Conservation (phyloP, 2,113 vertebrate genomes). For the Bubo bubo region DNA sequence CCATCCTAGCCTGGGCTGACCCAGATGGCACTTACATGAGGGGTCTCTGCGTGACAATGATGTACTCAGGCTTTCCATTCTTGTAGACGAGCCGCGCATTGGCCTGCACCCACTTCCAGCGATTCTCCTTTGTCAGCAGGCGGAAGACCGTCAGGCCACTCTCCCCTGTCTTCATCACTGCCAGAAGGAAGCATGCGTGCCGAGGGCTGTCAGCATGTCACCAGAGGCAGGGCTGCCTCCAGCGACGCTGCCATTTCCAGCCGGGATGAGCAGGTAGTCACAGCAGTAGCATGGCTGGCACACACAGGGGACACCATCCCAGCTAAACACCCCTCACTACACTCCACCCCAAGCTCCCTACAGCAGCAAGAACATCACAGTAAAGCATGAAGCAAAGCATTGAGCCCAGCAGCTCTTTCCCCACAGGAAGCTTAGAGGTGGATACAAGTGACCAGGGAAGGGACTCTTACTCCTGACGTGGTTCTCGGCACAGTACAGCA, state of each 20-base stretch:
- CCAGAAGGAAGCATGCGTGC: accelerated
- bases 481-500: constrained; percentile 47
- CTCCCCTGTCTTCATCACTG: constrained; percentile 45
- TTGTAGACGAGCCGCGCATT: background rate
- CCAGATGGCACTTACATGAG: constrained; percentile 44
- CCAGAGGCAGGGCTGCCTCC: background rate
- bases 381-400: background rate
- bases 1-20: background rate
- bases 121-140: constrained; percentile 38
- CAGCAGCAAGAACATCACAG: background rate
- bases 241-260: accelerated
- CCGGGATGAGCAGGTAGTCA: background rate
- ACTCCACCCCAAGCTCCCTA: background rate
- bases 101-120: constrained; percentile 62
- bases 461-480: constrained; percentile 27
- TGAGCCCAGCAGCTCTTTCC: too few species aligned
- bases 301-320: background rate
- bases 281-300: background rate
- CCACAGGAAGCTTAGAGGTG: background rate
- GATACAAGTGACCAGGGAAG: background rate
- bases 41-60: constrained; percentile 46
- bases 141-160: constrained; percentile 36
- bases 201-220: accelerated
- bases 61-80: background rate
- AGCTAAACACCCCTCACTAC: background rate